phyloP scores from a whole-genome alignment of 1,140 invertebrate species.

The Orchestia grillus region DNA sequence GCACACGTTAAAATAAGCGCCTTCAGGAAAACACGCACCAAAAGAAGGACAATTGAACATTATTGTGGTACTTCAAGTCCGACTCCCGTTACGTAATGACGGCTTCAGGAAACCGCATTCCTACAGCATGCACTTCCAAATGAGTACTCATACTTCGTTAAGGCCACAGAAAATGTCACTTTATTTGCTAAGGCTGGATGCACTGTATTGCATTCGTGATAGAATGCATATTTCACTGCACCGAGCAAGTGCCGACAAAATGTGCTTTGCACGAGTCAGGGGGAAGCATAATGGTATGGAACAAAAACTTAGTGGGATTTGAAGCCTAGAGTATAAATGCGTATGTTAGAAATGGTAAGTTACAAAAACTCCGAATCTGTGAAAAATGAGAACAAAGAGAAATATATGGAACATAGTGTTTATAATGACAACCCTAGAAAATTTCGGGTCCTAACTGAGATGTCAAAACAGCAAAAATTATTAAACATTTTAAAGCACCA shows the following conservation, averaged over 20 bases:
- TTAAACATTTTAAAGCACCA: not conserved
- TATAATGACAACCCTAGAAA: not conserved
- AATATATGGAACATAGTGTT: not conserved
- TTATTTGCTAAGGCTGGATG: not conserved
- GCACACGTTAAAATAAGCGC: not conserved
- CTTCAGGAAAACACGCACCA: too few relatives aligned
- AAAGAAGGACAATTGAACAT: not conserved
- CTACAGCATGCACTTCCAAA: not conserved
- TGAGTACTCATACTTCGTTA: not conserved
- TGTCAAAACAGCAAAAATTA: not conserved
- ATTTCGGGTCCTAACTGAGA: not conserved
- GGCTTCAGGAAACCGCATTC: not conserved
- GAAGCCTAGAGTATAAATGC: not conserved
- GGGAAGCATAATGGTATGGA: not conserved
- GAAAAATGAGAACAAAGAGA: not conserved
- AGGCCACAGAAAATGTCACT: not conserved
- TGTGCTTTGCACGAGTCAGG: not conserved
- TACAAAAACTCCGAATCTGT: too few relatives aligned
- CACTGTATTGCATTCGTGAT: not conserved
- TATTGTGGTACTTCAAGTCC: not conserved
- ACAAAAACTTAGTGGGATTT: not conserved
- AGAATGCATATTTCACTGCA: not conserved
- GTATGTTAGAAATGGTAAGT: not conserved
- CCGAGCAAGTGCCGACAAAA: not conserved
- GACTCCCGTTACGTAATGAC: not conserved